phyloP scores from a whole-genome alignment of 2,797 vertebrate species.

The Glyptemys insculpta region DNA sequence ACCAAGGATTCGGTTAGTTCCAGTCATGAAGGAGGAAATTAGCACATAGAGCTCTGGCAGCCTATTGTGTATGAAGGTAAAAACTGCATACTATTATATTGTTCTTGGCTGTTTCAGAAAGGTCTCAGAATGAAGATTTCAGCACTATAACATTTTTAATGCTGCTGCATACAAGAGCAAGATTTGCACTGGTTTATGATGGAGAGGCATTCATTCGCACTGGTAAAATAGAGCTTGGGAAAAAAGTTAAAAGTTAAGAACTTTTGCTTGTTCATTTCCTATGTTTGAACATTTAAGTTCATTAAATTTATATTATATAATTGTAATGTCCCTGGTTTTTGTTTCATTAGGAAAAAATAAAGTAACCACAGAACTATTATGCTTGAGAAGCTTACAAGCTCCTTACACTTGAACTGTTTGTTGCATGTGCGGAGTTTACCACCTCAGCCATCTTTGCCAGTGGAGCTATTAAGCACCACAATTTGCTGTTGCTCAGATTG shows the following conservation, averaged over 20 bases:
- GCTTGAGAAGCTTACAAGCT: not conserved
- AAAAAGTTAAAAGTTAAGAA: not conserved
- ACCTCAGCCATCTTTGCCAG: not conserved
- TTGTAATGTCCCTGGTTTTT: not conserved
- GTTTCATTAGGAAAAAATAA: not conserved
- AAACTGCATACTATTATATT: not conserved
- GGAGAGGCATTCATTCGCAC: not conserved
- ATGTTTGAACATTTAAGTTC: not conserved
- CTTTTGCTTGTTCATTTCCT: not conserved
- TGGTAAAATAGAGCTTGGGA: not conserved
- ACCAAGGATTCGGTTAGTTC: not conserved
- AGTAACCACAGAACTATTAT: not conserved
- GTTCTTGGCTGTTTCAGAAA: not conserved
- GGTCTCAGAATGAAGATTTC: not conserved
- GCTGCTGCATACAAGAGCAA: not conserved
- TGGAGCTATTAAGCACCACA: not conserved
- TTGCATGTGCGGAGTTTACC: not conserved
- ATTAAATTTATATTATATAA: not conserved
- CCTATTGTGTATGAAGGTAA: not conserved
- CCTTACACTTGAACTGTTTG: not conserved
- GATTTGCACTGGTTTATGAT: not conserved
- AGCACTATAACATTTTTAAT: not conserved
- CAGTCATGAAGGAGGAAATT: not conserved
- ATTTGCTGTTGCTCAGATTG: not conserved
- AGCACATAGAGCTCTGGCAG: not conserved